These are phyloP conservation scores for Rhyacophila brunnea DNA, from an alignment of 1,140 invertebrate genomes.

Conservation along the genomic window DNA sequence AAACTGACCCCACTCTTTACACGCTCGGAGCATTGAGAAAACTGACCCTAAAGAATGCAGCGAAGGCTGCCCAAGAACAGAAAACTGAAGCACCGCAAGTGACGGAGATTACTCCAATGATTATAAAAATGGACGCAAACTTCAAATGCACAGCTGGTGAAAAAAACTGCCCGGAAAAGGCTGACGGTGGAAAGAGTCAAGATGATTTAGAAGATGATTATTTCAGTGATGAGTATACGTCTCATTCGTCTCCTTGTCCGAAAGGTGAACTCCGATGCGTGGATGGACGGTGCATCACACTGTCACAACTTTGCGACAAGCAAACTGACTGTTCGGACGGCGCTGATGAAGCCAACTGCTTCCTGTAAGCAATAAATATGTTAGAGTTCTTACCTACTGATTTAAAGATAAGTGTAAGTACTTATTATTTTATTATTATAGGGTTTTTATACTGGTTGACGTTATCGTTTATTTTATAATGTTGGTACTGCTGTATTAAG, in stretches of 20 bases:
- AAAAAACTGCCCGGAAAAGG: too few relatives aligned
- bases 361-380: conserved; percentile 44
- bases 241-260: conserved; percentile 55
- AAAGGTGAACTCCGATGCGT: conserved; percentile 60
- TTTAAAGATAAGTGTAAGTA: too few relatives aligned
- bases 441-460: too few relatives aligned
- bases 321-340: conserved; percentile 61
- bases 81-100: too few relatives aligned
- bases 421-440: too few relatives aligned
- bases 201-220: too few relatives aligned
- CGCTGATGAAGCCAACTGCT: conserved; percentile 62
- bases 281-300: conserved; percentile 61
- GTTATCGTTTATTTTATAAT: too few relatives aligned
- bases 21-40: conserved; percentile 12
- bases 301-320: conserved; percentile 62
- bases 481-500: too few relatives aligned
- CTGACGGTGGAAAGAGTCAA: too few relatives aligned
- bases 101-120: background rate
- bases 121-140: background rate
- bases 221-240: conserved; percentile 4
- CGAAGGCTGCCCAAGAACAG: background rate
- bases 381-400: too few relatives aligned
- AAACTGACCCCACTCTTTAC: conserved; percentile 4
- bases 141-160: background rate
- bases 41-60: background rate